Percentiles rank a stretch among this genome's conserved stretches.
These are phyloP conservation scores for Drosophila subobscura DNA, from an alignment of 1,140 invertebrate genomes.

Conservation along the genomic window DNA sequence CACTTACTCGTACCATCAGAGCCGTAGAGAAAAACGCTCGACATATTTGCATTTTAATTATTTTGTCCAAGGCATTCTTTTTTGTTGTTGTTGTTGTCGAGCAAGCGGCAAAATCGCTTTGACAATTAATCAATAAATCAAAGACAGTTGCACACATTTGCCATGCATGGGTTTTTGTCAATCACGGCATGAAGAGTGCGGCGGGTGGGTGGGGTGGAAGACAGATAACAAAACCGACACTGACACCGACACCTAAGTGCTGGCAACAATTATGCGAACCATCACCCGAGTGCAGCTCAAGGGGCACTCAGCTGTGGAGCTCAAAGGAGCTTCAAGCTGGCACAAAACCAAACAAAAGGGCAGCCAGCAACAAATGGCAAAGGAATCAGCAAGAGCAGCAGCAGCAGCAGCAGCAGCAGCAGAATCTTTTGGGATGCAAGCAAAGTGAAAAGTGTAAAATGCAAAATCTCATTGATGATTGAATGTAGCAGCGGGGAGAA, in stretches of 20 bases:
- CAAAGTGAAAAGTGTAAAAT: conserved; percentile 79
- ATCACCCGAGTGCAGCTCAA: conserved; percentile 32
- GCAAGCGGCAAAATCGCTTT: conserved; percentile 61
- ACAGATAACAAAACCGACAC: neutral
- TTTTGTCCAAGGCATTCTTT: conserved; percentile 22
- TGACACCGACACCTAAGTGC: conserved; percentile 20
- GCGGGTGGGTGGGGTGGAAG: neutral
- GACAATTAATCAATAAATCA: conserved; percentile 78
- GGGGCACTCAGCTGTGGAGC: conserved; percentile 34
- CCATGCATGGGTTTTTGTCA: conserved; percentile 46
- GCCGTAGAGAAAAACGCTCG: neutral
- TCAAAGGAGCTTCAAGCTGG: conserved; percentile 53
- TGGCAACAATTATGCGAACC: conserved; percentile 64
- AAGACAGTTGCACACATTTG: conserved; percentile 39
- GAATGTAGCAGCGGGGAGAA: conserved; percentile 53
- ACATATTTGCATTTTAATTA: conserved; percentile 69
- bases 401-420: conserved; percentile 40
- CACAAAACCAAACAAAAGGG: conserved; percentile 56
- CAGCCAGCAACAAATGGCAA: conserved; percentile 41
- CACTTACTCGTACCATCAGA: conserved; percentile 7
- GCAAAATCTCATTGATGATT: conserved; percentile 79
- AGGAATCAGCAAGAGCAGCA: conserved; percentile 26
- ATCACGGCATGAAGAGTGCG: too few species aligned
- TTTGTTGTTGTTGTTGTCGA: conserved; percentile 1
- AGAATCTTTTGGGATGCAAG: conserved; percentile 25